These are phyloP conservation scores for Sarcophaga peregrina DNA, from an alignment of 1,140 invertebrate species.

Conservation along the genomic window DNA sequence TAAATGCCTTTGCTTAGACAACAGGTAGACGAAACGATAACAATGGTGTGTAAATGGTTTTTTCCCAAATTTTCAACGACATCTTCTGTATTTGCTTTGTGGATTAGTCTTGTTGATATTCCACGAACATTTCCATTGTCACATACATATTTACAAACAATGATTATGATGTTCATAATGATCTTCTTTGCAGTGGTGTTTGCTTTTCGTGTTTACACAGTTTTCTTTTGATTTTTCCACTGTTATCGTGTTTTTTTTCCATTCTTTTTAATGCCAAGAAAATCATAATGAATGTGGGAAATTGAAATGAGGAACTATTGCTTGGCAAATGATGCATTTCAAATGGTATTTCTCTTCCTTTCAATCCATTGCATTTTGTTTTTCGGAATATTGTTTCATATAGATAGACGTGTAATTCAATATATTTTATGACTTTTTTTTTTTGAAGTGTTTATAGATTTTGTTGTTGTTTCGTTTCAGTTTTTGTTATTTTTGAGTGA, in stretches of 20 bases:
- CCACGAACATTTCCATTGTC: not conserved
- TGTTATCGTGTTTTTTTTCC: not conserved
- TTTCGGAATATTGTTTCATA: not conserved
- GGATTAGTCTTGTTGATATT: not conserved
- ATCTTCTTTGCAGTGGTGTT: not conserved
- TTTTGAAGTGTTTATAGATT: not conserved
- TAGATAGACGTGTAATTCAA: not conserved
- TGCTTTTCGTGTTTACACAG: not conserved
- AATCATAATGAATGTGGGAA: constrained; percentile 1
- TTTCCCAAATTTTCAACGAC: not conserved
- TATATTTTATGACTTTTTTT: not conserved
- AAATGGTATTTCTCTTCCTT: not conserved
- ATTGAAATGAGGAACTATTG: not conserved
- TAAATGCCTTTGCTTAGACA: not conserved
- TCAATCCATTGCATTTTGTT: not conserved
- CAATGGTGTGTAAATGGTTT: not conserved
- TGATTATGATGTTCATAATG: not conserved
- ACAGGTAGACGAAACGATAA: not conserved
- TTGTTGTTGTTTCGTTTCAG: not conserved
- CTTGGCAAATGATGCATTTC: not conserved
- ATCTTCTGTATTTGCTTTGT: not conserved
- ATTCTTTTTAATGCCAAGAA: not conserved
- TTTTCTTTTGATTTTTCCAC: not conserved
- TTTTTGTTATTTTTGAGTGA: not conserved
- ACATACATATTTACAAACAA: not conserved